These are phyloP conservation scores for Callionymus lyra DNA, from an alignment of 2,113 vertebrate genomes.

Conservation along the genomic window DNA sequence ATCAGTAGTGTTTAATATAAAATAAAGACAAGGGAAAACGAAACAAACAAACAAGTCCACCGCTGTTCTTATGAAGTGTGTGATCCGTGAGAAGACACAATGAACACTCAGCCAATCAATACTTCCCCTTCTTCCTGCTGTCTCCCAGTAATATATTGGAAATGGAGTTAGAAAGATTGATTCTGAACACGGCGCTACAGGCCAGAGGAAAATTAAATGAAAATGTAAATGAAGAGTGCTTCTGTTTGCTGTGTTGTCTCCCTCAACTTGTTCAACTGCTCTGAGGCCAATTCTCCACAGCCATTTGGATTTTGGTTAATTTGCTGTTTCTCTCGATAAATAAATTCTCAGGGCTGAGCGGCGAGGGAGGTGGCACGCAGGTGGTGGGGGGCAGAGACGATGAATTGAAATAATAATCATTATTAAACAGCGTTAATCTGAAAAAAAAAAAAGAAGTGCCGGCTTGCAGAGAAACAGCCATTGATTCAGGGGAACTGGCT, in stretches of 20 bases:
- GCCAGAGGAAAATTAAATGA: slow-evolving; percentile 69
- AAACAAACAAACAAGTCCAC: slow-evolving; percentile 62
- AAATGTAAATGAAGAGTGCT: slow-evolving; percentile 67
- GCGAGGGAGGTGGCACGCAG: neutral
- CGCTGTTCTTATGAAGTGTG: slow-evolving; percentile 59
- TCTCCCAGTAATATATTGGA: slow-evolving; percentile 71
- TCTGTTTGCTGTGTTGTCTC: slow-evolving; percentile 38
- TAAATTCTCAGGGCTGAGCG: slow-evolving; percentile 15
- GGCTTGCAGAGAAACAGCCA: slow-evolving; percentile 22
- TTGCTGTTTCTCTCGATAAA: slow-evolving; percentile 42
- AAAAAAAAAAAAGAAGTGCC: slow-evolving; percentile 17
- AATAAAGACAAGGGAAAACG: slow-evolving; percentile 47
- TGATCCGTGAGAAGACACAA: slow-evolving; percentile 59
- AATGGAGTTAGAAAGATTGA: slow-evolving; percentile 72
- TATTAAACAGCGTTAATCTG: slow-evolving; percentile 25
- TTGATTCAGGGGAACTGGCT: slow-evolving; percentile 37
- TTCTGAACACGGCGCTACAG: slow-evolving; percentile 59
- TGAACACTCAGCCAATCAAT: slow-evolving; percentile 67
- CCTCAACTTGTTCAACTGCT: slow-evolving; percentile 46
- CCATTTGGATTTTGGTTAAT: slow-evolving; percentile 56
- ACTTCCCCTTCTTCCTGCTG: slow-evolving; percentile 53
- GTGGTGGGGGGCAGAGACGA: neutral
- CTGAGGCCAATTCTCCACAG: slow-evolving; percentile 35
- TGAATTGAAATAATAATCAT: slow-evolving; percentile 27
- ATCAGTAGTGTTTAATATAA: slow-evolving; percentile 46